Conservation (phyloP, 1,140 invertebrate species). For the Drosophila saltans region DNA sequence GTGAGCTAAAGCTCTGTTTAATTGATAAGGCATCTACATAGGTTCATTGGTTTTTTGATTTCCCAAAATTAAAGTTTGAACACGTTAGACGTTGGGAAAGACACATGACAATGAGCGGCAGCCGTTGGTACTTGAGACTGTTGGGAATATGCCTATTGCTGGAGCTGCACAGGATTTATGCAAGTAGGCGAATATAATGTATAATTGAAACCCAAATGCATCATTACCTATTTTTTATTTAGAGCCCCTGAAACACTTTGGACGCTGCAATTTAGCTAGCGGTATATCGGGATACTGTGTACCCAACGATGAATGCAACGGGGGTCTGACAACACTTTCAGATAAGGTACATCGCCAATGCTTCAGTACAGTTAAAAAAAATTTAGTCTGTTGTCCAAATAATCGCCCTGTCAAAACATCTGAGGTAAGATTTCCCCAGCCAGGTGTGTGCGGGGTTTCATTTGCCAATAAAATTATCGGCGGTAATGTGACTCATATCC, state of each 20-base stretch:
- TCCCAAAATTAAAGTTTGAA: not conserved
- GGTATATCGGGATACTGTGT: conserved; percentile 32
- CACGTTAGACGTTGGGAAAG: not conserved
- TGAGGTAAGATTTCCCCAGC: conserved; percentile 21
- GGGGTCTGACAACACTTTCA: not conserved
- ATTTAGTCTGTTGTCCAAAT: conserved; percentile 46
- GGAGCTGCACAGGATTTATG: not conserved
- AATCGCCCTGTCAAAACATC: not conserved
- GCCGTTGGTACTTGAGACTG: not conserved
- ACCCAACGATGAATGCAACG: conserved; percentile 27
- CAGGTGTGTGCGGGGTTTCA: conserved; percentile 4
- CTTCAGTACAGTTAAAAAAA: not conserved
- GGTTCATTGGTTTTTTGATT: not conserved
- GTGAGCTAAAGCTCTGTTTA: not conserved
- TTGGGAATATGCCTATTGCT: not conserved
- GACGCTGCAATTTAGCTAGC: conserved; percentile 20
- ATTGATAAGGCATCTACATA: conserved; percentile 6
- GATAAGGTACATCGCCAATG: conserved; percentile 12
- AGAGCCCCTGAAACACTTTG: conserved; percentile 46
- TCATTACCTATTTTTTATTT: not conserved
- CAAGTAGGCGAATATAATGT: not conserved
- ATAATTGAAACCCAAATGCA: not conserved
- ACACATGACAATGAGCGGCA: not conserved
- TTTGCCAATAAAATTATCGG: conserved; percentile 34
- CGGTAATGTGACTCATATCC: conserved; percentile 27